These are phyloP conservation scores for Halcyon badia DNA, from an alignment of 2,797 vertebrate species.

Conservation along the genomic window DNA sequence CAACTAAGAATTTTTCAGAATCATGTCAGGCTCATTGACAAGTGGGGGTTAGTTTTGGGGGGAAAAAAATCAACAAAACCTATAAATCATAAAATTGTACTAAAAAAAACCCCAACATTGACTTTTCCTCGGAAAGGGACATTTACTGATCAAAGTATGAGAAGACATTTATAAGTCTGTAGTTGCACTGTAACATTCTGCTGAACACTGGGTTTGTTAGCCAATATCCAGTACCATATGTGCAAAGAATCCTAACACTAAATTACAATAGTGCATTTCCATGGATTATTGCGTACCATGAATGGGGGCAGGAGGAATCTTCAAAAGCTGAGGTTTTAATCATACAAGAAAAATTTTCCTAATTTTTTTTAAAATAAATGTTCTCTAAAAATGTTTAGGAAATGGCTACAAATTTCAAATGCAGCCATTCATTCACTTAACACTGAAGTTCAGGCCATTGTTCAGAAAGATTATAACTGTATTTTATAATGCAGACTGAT, in stretches of 20 bases:
- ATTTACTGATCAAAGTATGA: background rate
- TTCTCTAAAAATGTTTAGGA: background rate
- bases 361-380: background rate
- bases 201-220: background rate
- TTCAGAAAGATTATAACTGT: background rate
- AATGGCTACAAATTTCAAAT: background rate
- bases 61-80: background rate
- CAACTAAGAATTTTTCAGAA: conserved; percentile 3
- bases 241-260: background rate
- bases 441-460: background rate
- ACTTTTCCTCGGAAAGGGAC: background rate
- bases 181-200: background rate
- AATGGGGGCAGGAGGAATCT: background rate
- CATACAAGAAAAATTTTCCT: background rate
- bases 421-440: background rate
- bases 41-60: background rate
- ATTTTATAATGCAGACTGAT: background rate
- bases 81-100: background rate
- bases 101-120: background rate
- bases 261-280: background rate
- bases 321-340: background rate
- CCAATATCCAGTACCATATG: background rate
- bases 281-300: background rate
- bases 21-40: background rate
- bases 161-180: background rate